Conservation (phyloP, 2,113 vertebrate species). For the Prietella phreatophila region DNA sequence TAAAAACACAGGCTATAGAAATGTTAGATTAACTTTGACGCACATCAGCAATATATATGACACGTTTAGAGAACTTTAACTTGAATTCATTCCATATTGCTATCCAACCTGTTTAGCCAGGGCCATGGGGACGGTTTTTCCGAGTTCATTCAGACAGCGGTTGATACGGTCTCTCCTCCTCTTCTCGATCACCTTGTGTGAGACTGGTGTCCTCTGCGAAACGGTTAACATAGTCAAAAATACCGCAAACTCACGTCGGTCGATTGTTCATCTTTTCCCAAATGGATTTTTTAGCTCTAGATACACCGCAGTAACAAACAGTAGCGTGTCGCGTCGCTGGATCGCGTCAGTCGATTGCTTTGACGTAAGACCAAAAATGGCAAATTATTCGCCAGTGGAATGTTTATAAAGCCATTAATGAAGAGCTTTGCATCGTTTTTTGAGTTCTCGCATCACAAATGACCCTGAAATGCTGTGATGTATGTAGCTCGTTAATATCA, state of each 20-base stretch:
- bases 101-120: slow-evolving; percentile 85
- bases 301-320: not conserved
- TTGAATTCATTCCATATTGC: not conserved
- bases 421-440: not conserved
- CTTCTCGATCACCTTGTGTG: slow-evolving; percentile 98
- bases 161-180: slow-evolving; percentile 93
- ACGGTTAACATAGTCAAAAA: not conserved
- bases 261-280: not conserved
- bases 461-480: not conserved
- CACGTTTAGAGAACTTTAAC: not conserved
- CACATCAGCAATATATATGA: not conserved
- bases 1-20: not conserved
- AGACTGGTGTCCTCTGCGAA: slow-evolving; percentile 87
- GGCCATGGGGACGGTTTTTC: slow-evolving; percentile 96
- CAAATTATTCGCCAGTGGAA: not conserved
- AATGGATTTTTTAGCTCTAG: too few relatives aligned
- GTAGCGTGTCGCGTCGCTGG: not conserved
- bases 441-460: not conserved
- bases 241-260: not conserved
- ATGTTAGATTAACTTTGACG: not conserved
- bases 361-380: not conserved
- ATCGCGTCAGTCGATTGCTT: not conserved
- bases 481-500: not conserved
- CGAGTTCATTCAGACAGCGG: slow-evolving; percentile 90
- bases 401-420: not conserved